Evolutionary conservation across 2,113 vertebrate species (phyloP).

Genomic region (Antidorcas marsupialis): DNA sequence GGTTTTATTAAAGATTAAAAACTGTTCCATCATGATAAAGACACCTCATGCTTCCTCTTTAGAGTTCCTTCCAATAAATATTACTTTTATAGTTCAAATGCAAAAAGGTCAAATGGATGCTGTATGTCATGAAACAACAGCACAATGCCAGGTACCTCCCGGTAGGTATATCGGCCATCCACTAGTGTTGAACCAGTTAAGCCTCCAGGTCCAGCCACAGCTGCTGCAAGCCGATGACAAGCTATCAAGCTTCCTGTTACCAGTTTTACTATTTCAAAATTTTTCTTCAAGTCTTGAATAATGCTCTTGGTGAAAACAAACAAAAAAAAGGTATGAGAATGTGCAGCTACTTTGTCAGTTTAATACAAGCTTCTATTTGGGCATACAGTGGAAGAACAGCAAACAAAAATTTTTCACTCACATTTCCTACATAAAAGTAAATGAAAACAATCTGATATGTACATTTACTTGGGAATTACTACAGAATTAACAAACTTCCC

Average conservation of each 20-base stretch:
- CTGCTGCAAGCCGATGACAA: conserved; percentile 93
- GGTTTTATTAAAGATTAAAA: neutral
- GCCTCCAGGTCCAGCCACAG: conserved; percentile 88
- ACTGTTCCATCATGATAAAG: neutral
- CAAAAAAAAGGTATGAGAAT: conserved; percentile 7
- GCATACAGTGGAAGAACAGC: rapidly evolving
- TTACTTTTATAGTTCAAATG: neutral
- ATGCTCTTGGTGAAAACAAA: conserved; percentile 87
- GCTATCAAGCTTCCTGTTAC: conserved; percentile 96
- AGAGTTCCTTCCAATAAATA: neutral
- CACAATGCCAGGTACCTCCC: conserved; percentile 86
- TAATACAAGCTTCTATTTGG: neutral
- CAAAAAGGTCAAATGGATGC: neutral
- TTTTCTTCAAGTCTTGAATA: conserved; percentile 99
- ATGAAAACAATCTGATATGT: neutral
- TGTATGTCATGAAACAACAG: neutral
- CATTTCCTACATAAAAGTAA: neutral
- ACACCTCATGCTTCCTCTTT: neutral
- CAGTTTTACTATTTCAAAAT: conserved; percentile 98
- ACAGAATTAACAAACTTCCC: neutral
- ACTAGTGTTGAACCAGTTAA: conserved; percentile 90
- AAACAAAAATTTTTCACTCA: neutral
- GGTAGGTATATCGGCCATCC: conserved; percentile 95
- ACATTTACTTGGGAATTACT: neutral
- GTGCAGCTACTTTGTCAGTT: neutral